phyloP scores from a whole-genome alignment of 2,888 invertebrate genomes.

The Frankliniella intonsa region DNA sequence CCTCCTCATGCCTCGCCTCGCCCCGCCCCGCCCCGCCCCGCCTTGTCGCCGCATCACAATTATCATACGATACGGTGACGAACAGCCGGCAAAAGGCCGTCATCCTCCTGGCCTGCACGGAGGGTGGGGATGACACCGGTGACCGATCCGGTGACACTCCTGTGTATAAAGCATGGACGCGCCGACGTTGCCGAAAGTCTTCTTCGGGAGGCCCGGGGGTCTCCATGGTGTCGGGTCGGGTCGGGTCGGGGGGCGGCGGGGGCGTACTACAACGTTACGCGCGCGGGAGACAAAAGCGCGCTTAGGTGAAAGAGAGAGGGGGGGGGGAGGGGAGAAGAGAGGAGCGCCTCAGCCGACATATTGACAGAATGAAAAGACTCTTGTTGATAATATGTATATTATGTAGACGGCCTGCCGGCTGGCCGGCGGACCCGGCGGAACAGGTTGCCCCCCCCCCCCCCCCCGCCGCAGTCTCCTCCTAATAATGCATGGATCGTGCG shows the following conservation, averaged over 20 bases:
- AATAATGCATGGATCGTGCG: slow-evolving; percentile 4
- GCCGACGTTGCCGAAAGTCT: too few relatives aligned
- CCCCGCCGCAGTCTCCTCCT: background rate
- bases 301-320: background rate
- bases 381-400: slow-evolving; percentile 21
- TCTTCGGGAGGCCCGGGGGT: too few relatives aligned
- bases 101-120: too few relatives aligned
- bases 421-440: background rate
- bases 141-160: too few relatives aligned
- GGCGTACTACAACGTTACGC: background rate
- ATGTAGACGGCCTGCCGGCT: background rate
- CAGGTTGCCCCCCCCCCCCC: background rate
- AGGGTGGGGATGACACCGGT: too few relatives aligned
- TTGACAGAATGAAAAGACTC: background rate
- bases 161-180: too few relatives aligned
- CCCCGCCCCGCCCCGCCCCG: background rate
- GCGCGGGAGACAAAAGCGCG: too few relatives aligned
- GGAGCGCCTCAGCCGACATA: background rate
- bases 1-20: background rate
- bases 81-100: too few relatives aligned
- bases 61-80: too few relatives aligned
- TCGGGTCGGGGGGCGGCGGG: background rate
- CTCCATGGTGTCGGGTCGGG: too few relatives aligned
- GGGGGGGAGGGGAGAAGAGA: background rate
- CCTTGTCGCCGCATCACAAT: background rate